Base-by-base conservation (phyloP, 2,113 vertebrate species). In the Epinephelus cyanopodus region DNA sequence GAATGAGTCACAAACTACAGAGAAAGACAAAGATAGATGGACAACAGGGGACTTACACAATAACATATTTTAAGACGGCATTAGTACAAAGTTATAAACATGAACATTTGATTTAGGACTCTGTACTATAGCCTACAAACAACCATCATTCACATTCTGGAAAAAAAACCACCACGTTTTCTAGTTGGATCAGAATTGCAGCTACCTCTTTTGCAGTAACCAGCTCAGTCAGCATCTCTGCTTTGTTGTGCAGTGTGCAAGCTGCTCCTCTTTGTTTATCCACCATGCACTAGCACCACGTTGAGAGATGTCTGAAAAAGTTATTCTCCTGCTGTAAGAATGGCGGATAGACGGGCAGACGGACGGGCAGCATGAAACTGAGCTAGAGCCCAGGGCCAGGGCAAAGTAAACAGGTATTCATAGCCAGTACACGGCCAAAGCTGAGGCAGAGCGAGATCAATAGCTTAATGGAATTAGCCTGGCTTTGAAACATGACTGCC, bases 391-490 rank as follows among this genome's bases (percentile, higher is more conserved):
- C 70, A 66, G 81, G 85, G 80, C 71, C 88, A 63, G 87, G 29
- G 83, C 81, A 85, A 70, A 88, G 82, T 84, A 91, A 94, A 94
- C 91, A 93, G 83, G 87, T 83, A 89, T 88, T 84, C 92, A 92
- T 88, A 90, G 87, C 81, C 84, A 72, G 77, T 63, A 71, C 84
- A 82, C 73, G 71, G 86, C 54, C 74, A 87, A 89, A 87, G 89
- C 88, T 82, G 86, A 85, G 85, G 90, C 90, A 68, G 87, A 72
- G 81, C 74, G 72, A 90, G 92, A 95, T 96, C 95, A 93, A 95
- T 95, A 95, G 93, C 93, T 94, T 95, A 95, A 95, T 95, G 92
- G 95, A 96, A 95, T 96, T 95, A 95, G 92, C 92, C 88, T 79
- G 89, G 93, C 93, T 96, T 95, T 95, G 94, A 95, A 94, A 95